Evolutionary conservation across 1,140 invertebrate genomes (phyloP), one percentile per base, ranked within the genome.

Genomic region (Solenopsis invicta): DNA sequence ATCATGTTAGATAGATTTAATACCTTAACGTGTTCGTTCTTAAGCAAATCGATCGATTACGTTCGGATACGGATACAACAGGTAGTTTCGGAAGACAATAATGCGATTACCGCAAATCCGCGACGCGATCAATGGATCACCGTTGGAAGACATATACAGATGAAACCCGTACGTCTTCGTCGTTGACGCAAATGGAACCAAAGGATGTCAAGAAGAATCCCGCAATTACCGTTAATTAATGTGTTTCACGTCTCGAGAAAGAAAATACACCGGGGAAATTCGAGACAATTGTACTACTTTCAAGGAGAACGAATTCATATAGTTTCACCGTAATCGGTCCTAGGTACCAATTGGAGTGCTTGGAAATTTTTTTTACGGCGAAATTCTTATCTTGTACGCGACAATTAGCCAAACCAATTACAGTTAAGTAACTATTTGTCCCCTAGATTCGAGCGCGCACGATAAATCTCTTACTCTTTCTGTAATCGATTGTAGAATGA

Each of bases 31-130:
- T 45, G n/a, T 66, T 54, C 72, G 45, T 45, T 77, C 59, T 18
- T 72, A 0, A 34, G 80, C 59, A 21, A 69, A 82, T 82, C 54
- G 64, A 82, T 82, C 66, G 54, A 10, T 48, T 34, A 18, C 62
- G 29, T 77, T 67, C 34, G 24, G 16, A 9, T 45, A 18, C 74
- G 80, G 62, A 84, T 78, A 89, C 88, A 89, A 89, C 87, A 88
- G 88, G 88, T 88, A 80, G 88, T 71, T 67, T 41, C 41, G 0
- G 45, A 52, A 77, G 76, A 88, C 87, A 89, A 78, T 89, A 89
- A 89, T 84, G 56, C 54, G 81, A 89, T 88, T 89, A 89, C n/a
- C 13, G n/a, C n/a, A 0, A 21, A 61, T 52, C 59, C 59, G 29
- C 21, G n/a, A 1, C 1, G 16, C 34, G 29, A 88, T 69, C 16